Conservation (phyloP, 2,888 invertebrate species). For the Hanleya hanleyi region DNA sequence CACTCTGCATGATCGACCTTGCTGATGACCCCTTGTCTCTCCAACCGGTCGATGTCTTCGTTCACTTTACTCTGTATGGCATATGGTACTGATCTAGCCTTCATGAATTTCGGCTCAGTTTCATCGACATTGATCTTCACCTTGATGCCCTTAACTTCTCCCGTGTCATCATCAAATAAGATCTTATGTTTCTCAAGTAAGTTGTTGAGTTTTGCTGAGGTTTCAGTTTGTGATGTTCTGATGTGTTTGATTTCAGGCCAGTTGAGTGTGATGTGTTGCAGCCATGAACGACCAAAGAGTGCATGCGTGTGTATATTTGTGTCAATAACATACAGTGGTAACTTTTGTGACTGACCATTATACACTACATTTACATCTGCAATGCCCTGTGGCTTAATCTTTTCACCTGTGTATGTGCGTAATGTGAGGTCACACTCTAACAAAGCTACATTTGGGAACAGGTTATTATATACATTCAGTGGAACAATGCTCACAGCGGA, state of each 20-base stretch:
- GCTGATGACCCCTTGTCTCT: slow-evolving; percentile 25
- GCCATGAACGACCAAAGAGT: slow-evolving; percentile 23
- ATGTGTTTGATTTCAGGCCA: slow-evolving; percentile 5
- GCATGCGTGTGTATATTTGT: slow-evolving; percentile 13
- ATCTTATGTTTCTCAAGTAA: background rate
- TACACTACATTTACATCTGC: background rate
- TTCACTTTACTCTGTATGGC: slow-evolving; percentile 18
- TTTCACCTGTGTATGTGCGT: slow-evolving; percentile 1
- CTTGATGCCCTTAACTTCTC: slow-evolving; percentile 9
- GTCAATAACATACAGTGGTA: background rate
- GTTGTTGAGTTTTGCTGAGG: background rate
- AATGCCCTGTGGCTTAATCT: background rate
- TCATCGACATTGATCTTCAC: slow-evolving; percentile 21
- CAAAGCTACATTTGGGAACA: background rate
- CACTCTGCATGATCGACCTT: slow-evolving; percentile 39
- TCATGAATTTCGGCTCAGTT: slow-evolving; percentile 34
- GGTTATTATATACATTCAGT: background rate
- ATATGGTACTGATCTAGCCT: slow-evolving; percentile 42
- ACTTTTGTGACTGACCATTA: background rate
- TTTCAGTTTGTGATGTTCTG: background rate
- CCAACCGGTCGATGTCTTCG: slow-evolving; percentile 17
- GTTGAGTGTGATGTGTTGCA: slow-evolving; percentile 18
- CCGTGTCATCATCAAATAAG: background rate
- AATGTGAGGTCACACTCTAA: background rate
- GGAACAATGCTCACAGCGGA: slow-evolving; percentile 1